phyloP scores from a whole-genome alignment of 2,797 vertebrate species.

The Lophotriccus pileatus region DNA sequence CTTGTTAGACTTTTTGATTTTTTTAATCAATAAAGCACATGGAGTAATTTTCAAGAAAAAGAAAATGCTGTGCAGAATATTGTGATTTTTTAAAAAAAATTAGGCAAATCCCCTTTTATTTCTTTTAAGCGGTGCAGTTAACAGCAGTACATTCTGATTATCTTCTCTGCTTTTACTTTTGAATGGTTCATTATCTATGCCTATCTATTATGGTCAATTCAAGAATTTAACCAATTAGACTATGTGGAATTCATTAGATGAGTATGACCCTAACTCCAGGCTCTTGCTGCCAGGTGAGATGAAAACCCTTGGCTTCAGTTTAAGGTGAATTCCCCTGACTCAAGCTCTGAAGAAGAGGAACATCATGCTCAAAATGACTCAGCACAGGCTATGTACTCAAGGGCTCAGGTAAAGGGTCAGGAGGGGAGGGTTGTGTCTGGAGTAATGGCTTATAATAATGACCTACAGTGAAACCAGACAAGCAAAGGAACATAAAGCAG shows the following conservation, averaged over 20 bases:
- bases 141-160: not conserved
- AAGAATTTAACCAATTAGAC: not conserved
- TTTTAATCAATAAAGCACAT: slow-evolving; percentile 40
- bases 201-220: not conserved
- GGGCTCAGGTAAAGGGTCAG: not conserved
- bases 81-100: not conserved
- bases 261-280: not conserved
- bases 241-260: not conserved
- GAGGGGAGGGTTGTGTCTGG: not conserved
- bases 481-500: not conserved
- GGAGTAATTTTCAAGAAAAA: slow-evolving; percentile 12
- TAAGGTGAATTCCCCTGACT: not conserved
- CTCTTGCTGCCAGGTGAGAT: not conserved
- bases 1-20: not conserved
- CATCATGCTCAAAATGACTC: not conserved
- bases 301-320: not conserved
- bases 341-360: not conserved
- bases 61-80: not conserved
- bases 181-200: not conserved
- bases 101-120: not conserved
- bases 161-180: not conserved
- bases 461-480: not conserved
- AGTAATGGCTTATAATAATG: not conserved
- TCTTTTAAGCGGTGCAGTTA: not conserved
- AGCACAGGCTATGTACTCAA: not conserved